Base-by-base conservation (phyloP, 2,113 vertebrate species). In the Numida meleagris region DNA sequence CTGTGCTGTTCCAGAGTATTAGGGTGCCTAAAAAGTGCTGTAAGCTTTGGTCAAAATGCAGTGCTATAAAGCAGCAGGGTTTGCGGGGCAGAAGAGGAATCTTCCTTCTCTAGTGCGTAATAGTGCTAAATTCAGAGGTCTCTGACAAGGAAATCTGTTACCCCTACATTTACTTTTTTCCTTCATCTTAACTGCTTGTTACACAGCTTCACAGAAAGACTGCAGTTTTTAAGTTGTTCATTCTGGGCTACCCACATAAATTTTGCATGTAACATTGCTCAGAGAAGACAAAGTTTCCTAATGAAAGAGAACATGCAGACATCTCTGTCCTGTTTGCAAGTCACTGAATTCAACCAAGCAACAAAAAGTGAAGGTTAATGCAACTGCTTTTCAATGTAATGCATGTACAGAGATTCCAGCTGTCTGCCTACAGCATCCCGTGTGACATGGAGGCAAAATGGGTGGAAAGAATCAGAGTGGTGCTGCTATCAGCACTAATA, bases 91-190 rank as follows among this genome's bases (percentile, higher is more conserved):
- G 0, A 4, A 42, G 38, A 4, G 38, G 38, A 61, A 74, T 5
- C 19, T 77, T 76, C 25, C 14, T 59, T 72, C 48, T 38, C 25
- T 65, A 36, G 57, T 42, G 34, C 12, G 40, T 33, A 53, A n/a
- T 34, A 46, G 23, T 40, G 17, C 27, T 23, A 29, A 72, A 55
- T 76, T 72, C 20, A 6, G 38, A 84, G 23, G 33, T 53, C 3
- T 88, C 45, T 42, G 57, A 12, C 2, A 19, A 73, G 76, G 55
- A 43, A 57, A 43, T 63, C 34, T 46, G 7, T 20, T 12, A 31
- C 14, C 3, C 3, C 1, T 34, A 42, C 33, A 3, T 42, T 63
- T 68, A 6, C 0, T n/a, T 24, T 63, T 58, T 79, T 34, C 21
- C 8, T 80, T 88, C 14, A 16, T 50, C 50, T 48, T 45, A 61